These are phyloP conservation scores for Neotoma lepida DNA, from an alignment of 2,113 vertebrate genomes.

Conservation along the genomic window DNA sequence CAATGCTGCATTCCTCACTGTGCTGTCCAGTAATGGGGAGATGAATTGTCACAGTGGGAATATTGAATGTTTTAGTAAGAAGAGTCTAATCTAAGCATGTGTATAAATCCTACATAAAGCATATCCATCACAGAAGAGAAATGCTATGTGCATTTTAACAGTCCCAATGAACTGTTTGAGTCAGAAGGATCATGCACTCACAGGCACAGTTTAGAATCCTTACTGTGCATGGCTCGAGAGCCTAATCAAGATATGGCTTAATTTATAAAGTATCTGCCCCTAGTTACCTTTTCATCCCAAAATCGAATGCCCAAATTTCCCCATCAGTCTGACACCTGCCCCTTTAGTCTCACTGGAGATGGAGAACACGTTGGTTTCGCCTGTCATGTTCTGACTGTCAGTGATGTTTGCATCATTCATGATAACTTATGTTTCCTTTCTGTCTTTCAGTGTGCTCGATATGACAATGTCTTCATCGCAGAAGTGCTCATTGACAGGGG, in stretches of 20 bases:
- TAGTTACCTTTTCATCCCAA: neutral
- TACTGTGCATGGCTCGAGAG: neutral
- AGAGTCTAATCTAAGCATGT: neutral
- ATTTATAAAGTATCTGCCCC: neutral
- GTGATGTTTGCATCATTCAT: neutral
- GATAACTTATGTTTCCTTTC: neutral
- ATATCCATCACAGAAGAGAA: neutral
- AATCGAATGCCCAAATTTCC: neutral
- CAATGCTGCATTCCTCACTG: neutral
- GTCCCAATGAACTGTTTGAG: neutral
- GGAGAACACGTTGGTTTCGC: neutral
- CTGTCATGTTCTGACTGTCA: neutral
- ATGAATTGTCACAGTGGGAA: too few species aligned
- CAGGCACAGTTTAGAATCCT: neutral
- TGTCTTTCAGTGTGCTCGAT: constrained; percentile 92
- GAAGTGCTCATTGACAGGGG: constrained; percentile 95
- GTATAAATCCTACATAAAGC: neutral
- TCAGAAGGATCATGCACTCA: neutral
- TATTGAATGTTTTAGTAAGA: neutral
- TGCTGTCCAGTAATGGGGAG: neutral
- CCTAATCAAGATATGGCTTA: neutral
- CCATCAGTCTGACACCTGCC: accelerated
- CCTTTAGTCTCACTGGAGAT: neutral
- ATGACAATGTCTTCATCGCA: constrained; percentile 94
- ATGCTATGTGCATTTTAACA: neutral